Base-by-base conservation (phyloP, 2,113 vertebrate genomes). In the Nothocercus nigrocapillus region DNA sequence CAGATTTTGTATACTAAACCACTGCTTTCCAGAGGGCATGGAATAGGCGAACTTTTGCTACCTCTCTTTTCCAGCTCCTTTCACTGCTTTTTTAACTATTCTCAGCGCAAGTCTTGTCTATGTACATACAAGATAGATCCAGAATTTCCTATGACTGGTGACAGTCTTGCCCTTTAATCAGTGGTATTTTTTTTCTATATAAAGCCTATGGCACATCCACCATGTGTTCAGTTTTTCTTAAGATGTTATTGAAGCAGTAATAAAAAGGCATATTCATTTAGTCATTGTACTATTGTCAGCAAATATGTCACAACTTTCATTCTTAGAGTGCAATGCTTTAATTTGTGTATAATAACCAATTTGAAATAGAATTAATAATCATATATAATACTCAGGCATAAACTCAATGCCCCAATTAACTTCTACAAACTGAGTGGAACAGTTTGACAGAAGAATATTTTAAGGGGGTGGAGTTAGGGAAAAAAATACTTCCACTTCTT, bases 181-280 rank as follows among this genome's bases (percentile, higher is more conserved):
- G 34, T 80, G 36, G 54, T 44, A 47, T 2, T 5, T 90, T 92
- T 63, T 63, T 59, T 15, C 54, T 82, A 4, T 42, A 49, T 67
- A 82, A 90, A 58, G 1, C 8, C 15, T 84, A 22, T 76, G 81
- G 78, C 32, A 76, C 19, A 82, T 66, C 44, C 58, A 56, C 67
- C 76, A 58, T 16, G 4, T 25, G 76, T 76, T 89, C 70, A 79
- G 47, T 93, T 94, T 93, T 90, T 45, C 36, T 81, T 47, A 87
- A 95, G 94, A 66, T 82, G 90, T 92, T 93, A 95, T 90, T 91
- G 75, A 96, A 90, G 83, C 66, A 58, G 56, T 89, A 94, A 91
- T 92, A 92, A 91, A 95, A 96, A 80, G 34, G 69, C 74, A 92
- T 74, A 91, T 90, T 91, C 4, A 83, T 95, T 92, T 90, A 85